A percentile compares a stretch with the other conserved stretches of the same genome.
phyloP scores from a whole-genome alignment of 2,113 vertebrate species.

The Camarhynchus parvulus region DNA sequence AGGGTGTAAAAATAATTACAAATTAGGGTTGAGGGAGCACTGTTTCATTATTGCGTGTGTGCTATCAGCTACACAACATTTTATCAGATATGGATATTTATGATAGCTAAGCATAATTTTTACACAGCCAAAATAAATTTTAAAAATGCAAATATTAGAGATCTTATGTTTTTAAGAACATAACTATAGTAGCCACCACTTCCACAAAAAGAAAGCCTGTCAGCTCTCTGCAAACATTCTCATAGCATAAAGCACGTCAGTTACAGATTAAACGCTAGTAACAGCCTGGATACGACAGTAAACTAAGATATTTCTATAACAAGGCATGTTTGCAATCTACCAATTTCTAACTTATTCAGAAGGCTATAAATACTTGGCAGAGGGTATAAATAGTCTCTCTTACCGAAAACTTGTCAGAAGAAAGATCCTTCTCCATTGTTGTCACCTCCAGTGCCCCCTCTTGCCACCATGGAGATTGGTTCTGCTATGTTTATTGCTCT shows the following conservation, averaged over 20 bases:
- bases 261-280: constrained; percentile 62
- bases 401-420: constrained; percentile 80
- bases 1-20: constrained; percentile 81
- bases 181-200: constrained; percentile 39
- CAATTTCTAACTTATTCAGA: constrained; percentile 54
- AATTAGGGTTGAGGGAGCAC: constrained; percentile 76
- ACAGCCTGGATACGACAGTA: constrained; percentile 40
- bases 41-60: constrained; percentile 66
- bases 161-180: neutral
- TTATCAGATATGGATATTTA: constrained; percentile 23
- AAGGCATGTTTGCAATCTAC: constrained; percentile 12
- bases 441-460: constrained; percentile 72
- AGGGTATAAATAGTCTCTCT: constrained; percentile 66
- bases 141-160: constrained; percentile 31
- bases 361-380: constrained; percentile 37
- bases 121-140: neutral
- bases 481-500: constrained; percentile 70
- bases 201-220: constrained; percentile 5
- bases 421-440: constrained; percentile 69
- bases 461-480: constrained; percentile 74
- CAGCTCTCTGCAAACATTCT: constrained; percentile 11
- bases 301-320: constrained; percentile 40
- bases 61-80: constrained; percentile 45
- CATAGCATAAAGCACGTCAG: constrained; percentile 70
- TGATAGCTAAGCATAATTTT: constrained; percentile 19